Conservation (phyloP, 2,888 invertebrate genomes). For the Molanna angustata region DNA sequence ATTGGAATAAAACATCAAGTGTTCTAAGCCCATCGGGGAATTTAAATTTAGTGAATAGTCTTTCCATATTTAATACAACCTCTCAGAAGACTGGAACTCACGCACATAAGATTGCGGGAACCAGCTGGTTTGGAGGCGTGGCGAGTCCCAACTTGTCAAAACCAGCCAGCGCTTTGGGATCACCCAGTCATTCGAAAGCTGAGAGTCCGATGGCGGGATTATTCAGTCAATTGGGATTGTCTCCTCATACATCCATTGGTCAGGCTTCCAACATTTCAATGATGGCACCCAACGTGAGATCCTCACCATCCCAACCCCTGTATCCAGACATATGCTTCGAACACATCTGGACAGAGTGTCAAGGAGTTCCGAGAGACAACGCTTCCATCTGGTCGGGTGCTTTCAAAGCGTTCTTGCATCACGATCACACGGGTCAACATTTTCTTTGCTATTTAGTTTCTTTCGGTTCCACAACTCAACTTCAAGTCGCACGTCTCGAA, state of each 20-base stretch:
- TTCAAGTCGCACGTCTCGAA: slow-evolving; percentile 68
- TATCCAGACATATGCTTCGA: slow-evolving; percentile 87
- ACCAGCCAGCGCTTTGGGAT: slow-evolving; percentile 41
- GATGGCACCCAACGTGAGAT: slow-evolving; percentile 49
- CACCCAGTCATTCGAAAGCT: slow-evolving; percentile 41
- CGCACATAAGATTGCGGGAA: slow-evolving; percentile 34
- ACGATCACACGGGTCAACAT: slow-evolving; percentile 82
- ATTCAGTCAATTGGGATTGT: slow-evolving; percentile 50
- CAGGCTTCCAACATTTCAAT: slow-evolving; percentile 50
- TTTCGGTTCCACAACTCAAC: slow-evolving; percentile 46
- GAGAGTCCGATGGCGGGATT: slow-evolving; percentile 52
- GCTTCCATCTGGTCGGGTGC: slow-evolving; percentile 55
- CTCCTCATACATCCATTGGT: slow-evolving; percentile 49
- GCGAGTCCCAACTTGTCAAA: slow-evolving; percentile 49
- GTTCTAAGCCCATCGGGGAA: slow-evolving; percentile 49
- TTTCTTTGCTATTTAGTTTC: slow-evolving; percentile 76
- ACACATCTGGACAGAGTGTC: slow-evolving; percentile 83
- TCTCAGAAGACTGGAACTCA: slow-evolving; percentile 11
- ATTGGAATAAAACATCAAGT: slow-evolving; percentile 46
- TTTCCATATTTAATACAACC: slow-evolving; percentile 19
- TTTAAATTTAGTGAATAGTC: slow-evolving; percentile 40
- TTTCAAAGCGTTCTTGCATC: slow-evolving; percentile 75
- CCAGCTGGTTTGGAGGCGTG: slow-evolving; percentile 42
- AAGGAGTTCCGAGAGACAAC: slow-evolving; percentile 40
- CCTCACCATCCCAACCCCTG: slow-evolving; percentile 61